phyloP scores from a whole-genome alignment of 2,113 vertebrate species.

The Poeciliopsis prolifica region DNA sequence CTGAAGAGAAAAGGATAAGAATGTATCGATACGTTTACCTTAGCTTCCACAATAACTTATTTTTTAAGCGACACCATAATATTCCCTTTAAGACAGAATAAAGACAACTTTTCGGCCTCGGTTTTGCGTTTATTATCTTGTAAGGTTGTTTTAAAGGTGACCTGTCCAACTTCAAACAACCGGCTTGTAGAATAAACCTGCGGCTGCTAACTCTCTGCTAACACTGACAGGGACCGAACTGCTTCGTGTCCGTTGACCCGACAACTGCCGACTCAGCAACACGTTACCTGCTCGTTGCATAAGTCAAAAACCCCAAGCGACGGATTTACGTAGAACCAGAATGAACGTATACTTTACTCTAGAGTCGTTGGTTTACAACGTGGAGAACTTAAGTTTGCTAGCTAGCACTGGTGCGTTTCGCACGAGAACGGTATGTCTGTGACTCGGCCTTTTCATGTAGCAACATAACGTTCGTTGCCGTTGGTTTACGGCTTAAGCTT shows the following conservation, averaged over 20 bases:
- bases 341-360: neutral
- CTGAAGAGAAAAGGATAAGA: too few relatives aligned
- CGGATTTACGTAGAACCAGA: too few relatives aligned
- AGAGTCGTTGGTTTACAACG: neutral
- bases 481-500: neutral
- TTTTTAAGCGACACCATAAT: neutral
- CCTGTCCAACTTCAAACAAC: neutral
- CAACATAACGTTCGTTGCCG: neutral
- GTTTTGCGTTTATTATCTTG: neutral
- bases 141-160: neutral
- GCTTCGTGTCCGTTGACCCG: neutral
- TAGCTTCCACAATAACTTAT: neutral
- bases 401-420: constrained; percentile 8
- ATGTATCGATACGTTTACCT: neutral
- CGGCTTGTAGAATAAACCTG: neutral
- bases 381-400: neutral
- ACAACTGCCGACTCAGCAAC: neutral
- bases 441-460: neutral
- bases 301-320: neutral
- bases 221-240: neutral
- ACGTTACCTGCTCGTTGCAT: too few relatives aligned
- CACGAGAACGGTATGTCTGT: constrained; percentile 16
- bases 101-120: neutral
- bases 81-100: neutral
- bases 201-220: constrained; percentile 13